A percentile compares a stretch with the other conserved stretches of the same genome.
Conservation (phyloP, 2,113 vertebrate species). For the Stomatorhinus ivindoensis region DNA sequence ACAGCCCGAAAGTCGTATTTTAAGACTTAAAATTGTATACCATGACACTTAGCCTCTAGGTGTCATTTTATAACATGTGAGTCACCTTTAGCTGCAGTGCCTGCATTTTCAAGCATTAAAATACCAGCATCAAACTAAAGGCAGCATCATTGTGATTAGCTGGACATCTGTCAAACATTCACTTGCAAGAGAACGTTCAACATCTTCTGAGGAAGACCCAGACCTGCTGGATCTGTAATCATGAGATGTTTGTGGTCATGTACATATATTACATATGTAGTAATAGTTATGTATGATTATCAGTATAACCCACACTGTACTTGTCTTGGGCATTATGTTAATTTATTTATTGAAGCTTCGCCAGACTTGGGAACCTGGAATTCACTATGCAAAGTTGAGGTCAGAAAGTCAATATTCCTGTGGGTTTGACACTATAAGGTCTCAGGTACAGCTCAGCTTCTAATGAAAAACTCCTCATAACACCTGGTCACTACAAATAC, state of each 20-base stretch:
- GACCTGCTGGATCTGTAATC: background rate
- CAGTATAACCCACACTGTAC: no score
- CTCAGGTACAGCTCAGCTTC: background rate
- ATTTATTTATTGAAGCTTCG: background rate
- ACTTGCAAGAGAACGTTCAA: background rate
- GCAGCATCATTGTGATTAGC: background rate
- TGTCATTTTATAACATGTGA: background rate
- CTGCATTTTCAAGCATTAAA: background rate
- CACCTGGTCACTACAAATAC: background rate
- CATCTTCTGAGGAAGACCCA: background rate
- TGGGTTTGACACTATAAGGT: background rate
- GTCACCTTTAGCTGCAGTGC: constrained; percentile 1
- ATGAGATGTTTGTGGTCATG: background rate
- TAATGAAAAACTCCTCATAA: background rate
- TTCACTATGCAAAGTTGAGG: background rate
- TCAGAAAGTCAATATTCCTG: background rate
- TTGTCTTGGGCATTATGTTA: no score
- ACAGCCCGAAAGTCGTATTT: background rate
- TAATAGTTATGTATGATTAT: no score
- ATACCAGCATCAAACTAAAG: background rate
- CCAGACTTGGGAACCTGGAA: background rate
- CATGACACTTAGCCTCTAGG: background rate
- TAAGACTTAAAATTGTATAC: background rate
- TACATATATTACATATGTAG: no score
- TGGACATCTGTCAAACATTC: background rate